Base-by-base conservation (phyloP, 2,888 invertebrate genomes). In the Yponomeuta plumbellus region DNA sequence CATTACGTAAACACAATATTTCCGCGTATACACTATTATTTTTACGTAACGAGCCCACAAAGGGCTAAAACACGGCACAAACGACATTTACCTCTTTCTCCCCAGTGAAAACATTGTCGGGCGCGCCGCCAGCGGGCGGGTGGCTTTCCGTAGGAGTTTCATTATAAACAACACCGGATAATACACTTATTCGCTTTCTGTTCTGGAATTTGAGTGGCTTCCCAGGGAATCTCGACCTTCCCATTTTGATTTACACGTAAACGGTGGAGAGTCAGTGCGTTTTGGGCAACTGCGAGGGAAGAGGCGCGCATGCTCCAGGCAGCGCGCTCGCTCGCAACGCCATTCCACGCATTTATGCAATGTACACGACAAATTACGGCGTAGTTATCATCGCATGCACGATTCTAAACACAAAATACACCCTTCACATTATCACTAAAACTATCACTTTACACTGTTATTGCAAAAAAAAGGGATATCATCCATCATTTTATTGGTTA, bases 171-270 rank as follows among this genome's bases (percentile, higher is more conserved):
- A 92, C 86, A 78, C 92, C 92, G 78, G 94, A 94, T 86, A 96
- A 92, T 84, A 96, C 95, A 92, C 95, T 96, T 81, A 96, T 94
- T 88, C 96, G 94, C 88, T 95, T 96, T 92, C 95, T 94, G 91
- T 95, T 95, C 85, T 95, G 95, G 92, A 95, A 95, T 93, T 96
- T 96, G 77, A 95, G 94, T 86, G 96, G 96, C 93, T 96, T 96
- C 83, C 96, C 96, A 84, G 96, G 96, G 94, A 96, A 96, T 93
- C 95, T 95, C 88, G 94, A 94, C 92, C 94, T 94, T 92, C 94
- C 95, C 95, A 95, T 95, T 91, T 92, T 93, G 92, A 85, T 89
- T 77, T 84, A 79, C 86, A 86, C 84, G 84, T 87, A 88, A 88
- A 91, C 92, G 91, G 90, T 88, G 85, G 83, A 88, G 89, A 87